These are phyloP conservation scores for Astreopora myriophthalma DNA, from an alignment of 64 coral and sea anemone species.

Conservation along the genomic window DNA sequence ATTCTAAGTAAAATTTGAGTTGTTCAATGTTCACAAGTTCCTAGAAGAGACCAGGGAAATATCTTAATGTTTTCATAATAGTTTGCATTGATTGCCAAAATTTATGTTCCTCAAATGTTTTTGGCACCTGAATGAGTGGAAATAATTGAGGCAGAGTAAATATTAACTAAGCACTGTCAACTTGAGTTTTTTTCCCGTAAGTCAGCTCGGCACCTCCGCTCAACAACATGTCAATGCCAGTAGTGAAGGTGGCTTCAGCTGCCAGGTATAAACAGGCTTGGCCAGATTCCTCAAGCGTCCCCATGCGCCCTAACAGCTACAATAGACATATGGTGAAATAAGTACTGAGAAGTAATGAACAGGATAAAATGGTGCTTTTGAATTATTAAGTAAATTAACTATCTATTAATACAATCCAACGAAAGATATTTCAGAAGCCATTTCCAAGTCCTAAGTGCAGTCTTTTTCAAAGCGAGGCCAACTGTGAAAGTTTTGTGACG, in stretches of 20 bases:
- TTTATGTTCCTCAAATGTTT: too few species aligned
- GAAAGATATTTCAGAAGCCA: too few species aligned
- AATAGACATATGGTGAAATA: not conserved
- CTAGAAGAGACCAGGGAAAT: too few species aligned
- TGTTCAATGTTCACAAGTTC: too few species aligned
- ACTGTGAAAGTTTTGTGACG: too few species aligned
- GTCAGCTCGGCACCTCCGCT: slow-evolving; percentile 89
- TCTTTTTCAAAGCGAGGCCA: too few species aligned
- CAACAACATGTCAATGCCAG: slow-evolving; percentile 79
- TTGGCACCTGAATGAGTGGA: not conserved
- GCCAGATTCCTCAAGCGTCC: slow-evolving; percentile 87
- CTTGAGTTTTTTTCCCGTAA: slow-evolving; percentile 87
- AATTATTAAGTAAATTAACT: too few species aligned
- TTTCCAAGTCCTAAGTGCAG: too few species aligned
- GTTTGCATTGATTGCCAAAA: too few species aligned
- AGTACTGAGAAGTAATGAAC: not conserved
- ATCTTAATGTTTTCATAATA: too few species aligned
- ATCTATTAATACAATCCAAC: too few species aligned
- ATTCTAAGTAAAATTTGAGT: too few species aligned
- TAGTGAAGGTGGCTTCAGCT: slow-evolving; percentile 91
- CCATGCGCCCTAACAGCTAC: slow-evolving; percentile 92
- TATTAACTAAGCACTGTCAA: slow-evolving; percentile 12
- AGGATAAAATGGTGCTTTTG: not conserved
- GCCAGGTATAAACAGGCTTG: slow-evolving; percentile 91
- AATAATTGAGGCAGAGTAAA: not conserved